phyloP scores from a whole-genome alignment of 1,140 invertebrate species.

The Eupristina koningsbergeri region DNA sequence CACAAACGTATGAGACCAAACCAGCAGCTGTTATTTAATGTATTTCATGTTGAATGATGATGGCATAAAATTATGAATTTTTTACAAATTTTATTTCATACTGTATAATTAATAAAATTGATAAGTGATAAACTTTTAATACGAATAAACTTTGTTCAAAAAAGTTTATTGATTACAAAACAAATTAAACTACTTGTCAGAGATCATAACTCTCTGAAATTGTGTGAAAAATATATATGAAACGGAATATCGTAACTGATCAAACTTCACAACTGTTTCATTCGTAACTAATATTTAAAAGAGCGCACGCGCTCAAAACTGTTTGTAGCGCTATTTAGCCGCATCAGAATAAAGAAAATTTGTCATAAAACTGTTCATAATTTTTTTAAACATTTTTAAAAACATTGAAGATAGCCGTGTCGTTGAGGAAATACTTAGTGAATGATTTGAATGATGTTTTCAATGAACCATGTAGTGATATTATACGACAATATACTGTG shows the following conservation, averaged over 20 bases:
- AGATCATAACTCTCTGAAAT: background rate
- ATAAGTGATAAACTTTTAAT: background rate
- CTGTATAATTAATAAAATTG: background rate
- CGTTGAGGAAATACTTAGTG: background rate
- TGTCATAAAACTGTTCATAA: background rate
- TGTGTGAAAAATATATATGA: constrained; percentile 5
- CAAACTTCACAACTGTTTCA: background rate
- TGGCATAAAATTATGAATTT: background rate
- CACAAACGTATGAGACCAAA: too few species aligned
- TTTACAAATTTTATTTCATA: background rate
- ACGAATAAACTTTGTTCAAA: too few species aligned
- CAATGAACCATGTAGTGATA: background rate
- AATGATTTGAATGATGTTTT: background rate
- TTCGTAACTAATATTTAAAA: background rate
- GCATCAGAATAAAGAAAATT: constrained; percentile 24
- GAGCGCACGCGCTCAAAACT: constrained; percentile 1
- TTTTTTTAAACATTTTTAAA: constrained; percentile 15
- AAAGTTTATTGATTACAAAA: background rate
- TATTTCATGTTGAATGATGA: background rate
- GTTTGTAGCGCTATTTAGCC: constrained; percentile 27
- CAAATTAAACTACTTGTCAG: constrained; percentile 11
- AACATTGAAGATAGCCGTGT: constrained; percentile 23
- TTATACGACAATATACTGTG: background rate
- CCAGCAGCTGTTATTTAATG: background rate
- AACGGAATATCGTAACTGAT: background rate